Base-by-base conservation (phyloP, 1,140 invertebrate species). In the Caenorhabditis remanei region DNA sequence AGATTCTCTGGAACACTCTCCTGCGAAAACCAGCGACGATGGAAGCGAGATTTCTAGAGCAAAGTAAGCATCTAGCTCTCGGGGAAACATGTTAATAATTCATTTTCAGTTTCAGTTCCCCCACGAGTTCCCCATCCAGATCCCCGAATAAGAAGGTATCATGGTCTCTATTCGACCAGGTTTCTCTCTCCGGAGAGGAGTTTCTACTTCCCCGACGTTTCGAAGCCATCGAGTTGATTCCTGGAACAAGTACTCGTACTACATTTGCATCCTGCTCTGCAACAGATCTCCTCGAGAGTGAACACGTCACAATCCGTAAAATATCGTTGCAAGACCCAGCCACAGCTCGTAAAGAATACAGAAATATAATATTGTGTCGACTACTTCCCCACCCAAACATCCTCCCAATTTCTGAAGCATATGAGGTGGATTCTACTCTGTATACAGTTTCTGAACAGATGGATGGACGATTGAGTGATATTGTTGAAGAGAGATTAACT, bases 281-380 rank as follows among this genome's bases (percentile, higher is more conserved):
- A 19, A 79, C 71, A 5, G 71, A 79, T 24, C 71, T 79, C 53
- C 71, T 79, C 46, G 71, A 79, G 71, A 79, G 71, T 50, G 71
- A 79, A 19, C 71, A 79, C 11, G 71, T 79, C 46, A 79, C 46
- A 24, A 79, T 79, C 21, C 71, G 71, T 13, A 79, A 79, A 46
- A 79, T 79, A 53, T 79, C 71, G 43, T 46, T 79, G 50, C 71
- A 79, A 79, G 71, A 79, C 71, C 71, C 71, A 24, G 71, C 71
- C n/a, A 79, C 71, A 11, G 71, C 71, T 0, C 1, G 71, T 4
- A 48, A 24, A 21, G 71, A 79, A 24, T 79, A 79, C 71, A 46
- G 71, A 2, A 79, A 79, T 50, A 79, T 79, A 8, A 79, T 79
- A 7, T 46, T 79, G 8, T 79, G 71, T n/a, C 32, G 71, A 32